Base-by-base conservation (phyloP, 2,113 vertebrate genomes). In the Platysteira castanea region DNA sequence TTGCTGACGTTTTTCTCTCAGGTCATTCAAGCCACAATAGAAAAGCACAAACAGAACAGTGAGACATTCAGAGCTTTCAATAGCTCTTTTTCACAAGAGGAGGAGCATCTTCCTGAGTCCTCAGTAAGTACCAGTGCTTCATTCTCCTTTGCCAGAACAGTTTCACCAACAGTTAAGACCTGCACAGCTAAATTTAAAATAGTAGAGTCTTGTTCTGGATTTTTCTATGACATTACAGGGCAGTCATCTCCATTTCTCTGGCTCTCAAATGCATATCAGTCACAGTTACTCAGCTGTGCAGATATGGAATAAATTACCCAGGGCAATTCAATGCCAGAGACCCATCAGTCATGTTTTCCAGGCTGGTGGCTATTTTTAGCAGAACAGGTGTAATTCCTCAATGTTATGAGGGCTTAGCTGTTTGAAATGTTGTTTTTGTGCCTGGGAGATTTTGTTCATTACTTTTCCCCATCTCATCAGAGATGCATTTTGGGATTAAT, bases 31-130 rank as follows among this genome's bases (percentile, higher is more conserved):
- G 98, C 98, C 82, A 99, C 99, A 11, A 99, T 99, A 33, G 98
- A 99, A 97, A 99, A 98, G 84, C 99, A 99, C 98, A 99, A 99
- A 92, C 99, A 99, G 97, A 99, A 99, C 96, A 99, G 99, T 63
- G 98, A 99, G 97, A 99, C 99, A 0, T 99, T 99, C 85, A 99
- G 98, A 97, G 99, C 99, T 70, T 99, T 99, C 97, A 98, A 98
- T 47, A 98, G 97, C 92, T 98, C 99, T 76, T 98, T 98, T 90
- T 98, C 98, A 91, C 98, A 99, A 86, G 99, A 99, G 9, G 99
- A 99, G 26, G 99, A 99, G 41, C 97, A 98, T 83, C 57, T 96
- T 74, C 98, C 98, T 11, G 99, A 99, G 65, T 97, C 98, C 75
- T 98, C 98, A 64, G 99, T 99, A 96, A 98, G 98, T 97, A 64